Evolutionary conservation across 2,113 vertebrate genomes (phyloP).

Genomic region (Larimichthys crocea): DNA sequence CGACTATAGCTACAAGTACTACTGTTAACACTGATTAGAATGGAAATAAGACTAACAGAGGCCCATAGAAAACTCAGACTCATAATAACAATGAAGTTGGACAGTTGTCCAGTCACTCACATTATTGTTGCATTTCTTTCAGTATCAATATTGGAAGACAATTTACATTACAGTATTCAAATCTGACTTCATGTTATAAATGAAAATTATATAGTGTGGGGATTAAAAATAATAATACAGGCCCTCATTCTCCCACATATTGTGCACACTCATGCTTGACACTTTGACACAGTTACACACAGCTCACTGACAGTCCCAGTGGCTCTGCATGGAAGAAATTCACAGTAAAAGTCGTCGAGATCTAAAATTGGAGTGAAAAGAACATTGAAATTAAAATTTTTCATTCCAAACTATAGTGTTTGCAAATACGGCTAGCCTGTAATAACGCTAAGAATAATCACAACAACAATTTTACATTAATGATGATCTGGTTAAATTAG

Average conservation of each 20-base stretch:
- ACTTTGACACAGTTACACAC: constrained; percentile 76
- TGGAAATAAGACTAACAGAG: constrained; percentile 80
- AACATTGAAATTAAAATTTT: constrained; percentile 43
- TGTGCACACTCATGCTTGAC: constrained; percentile 82
- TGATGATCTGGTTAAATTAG: constrained; percentile 76
- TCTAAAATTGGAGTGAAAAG: constrained; percentile 60
- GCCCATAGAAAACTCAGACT: constrained; percentile 78
- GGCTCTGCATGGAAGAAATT: constrained; percentile 77
- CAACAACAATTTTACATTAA: constrained; percentile 82
- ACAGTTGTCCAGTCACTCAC: constrained; percentile 73
- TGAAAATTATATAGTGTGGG: constrained; percentile 60
- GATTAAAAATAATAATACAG: constrained; percentile 69
- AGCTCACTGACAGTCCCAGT: constrained; percentile 63
- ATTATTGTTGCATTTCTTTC: constrained; percentile 80
- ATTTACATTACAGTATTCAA: constrained; percentile 86
- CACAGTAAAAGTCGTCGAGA: constrained; percentile 83
- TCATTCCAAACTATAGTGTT: constrained; percentile 73
- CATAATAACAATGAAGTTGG: constrained; percentile 69
- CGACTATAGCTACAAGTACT: constrained; percentile 84
- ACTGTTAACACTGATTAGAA: constrained; percentile 83
- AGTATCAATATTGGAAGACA: constrained; percentile 85
- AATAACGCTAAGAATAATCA: constrained; percentile 83
- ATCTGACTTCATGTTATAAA: constrained; percentile 78
- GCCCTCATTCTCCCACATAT: constrained; percentile 70
- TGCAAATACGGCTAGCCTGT: constrained; percentile 72